Evolutionary conservation across 2,113 vertebrate species (phyloP).

Genomic region (Leptocoma aspasia): DNA sequence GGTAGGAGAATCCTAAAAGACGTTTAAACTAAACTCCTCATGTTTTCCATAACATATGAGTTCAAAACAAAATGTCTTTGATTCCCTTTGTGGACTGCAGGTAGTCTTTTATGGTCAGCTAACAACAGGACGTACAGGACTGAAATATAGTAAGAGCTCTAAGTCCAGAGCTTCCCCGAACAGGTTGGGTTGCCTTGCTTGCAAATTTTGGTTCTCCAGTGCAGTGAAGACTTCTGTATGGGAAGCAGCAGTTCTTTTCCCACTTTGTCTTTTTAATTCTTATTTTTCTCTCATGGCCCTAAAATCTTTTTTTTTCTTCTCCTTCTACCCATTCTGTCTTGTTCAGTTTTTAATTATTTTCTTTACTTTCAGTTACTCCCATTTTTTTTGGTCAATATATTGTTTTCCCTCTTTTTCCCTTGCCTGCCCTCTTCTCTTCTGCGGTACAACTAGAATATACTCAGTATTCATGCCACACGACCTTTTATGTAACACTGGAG

Average conservation of each 20-base stretch:
- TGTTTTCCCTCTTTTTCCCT: background rate
- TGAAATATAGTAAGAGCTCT: background rate
- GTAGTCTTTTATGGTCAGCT: background rate
- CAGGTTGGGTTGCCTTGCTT: background rate
- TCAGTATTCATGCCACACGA: background rate
- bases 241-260: background rate
- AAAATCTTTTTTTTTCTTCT: background rate
- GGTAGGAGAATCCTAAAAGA: background rate
- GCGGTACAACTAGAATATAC: background rate
- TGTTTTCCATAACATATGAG: background rate
- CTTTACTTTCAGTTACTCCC: background rate
- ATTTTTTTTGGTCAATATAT: accelerated
- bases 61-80: background rate
- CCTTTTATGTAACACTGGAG: background rate
- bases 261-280: background rate
- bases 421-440: background rate
- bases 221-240: background rate
- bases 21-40: background rate
- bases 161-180: background rate
- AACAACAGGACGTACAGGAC: background rate
- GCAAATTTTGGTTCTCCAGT: background rate
- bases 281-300: background rate
- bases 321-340: background rate
- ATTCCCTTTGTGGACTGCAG: background rate
- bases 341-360: background rate